Conservation (phyloP, 2,113 vertebrate species). For the Pipa parva region DNA sequence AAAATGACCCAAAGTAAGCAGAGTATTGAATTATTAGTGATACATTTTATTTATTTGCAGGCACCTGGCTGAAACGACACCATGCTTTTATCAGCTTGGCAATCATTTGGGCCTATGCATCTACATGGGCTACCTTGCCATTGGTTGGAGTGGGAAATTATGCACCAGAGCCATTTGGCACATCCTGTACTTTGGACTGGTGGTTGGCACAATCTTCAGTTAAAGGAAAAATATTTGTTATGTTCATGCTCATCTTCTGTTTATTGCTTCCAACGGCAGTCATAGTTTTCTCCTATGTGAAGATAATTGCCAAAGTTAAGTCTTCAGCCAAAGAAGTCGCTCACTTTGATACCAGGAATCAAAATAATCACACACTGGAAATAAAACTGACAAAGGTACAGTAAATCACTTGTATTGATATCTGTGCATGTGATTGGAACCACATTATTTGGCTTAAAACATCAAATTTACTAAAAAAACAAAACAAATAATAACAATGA, state of each 20-base stretch:
- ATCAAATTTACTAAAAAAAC: too few species aligned
- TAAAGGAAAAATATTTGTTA: conserved; percentile 80
- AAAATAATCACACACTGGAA: conserved; percentile 78
- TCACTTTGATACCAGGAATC: conserved; percentile 78
- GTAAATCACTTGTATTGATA: too few species aligned
- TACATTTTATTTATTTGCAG: conserved; percentile 55
- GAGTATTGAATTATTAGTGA: too few species aligned
- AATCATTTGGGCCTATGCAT: conserved; percentile 81
- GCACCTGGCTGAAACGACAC: conserved; percentile 86
- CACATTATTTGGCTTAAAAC: too few species aligned
- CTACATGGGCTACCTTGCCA: conserved; percentile 90
- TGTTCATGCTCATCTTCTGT: conserved; percentile 90
- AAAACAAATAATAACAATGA: too few species aligned
- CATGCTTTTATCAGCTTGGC: conserved; percentile 78
- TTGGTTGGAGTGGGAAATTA: conserved; percentile 85
- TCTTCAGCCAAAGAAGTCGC: conserved; percentile 84
- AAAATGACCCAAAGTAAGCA: too few species aligned
- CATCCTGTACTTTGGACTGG: conserved; percentile 94
- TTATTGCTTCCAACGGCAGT: conserved; percentile 81
- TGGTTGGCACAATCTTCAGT: conserved; percentile 85
- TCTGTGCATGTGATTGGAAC: too few species aligned
- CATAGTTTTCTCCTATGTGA: conserved; percentile 87
- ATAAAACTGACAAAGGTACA: conserved; percentile 95
- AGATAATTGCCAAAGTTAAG: conserved; percentile 90
- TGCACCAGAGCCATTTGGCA: conserved; percentile 89